A percentile compares a stretch with the other conserved stretches of the same genome.
Conservation (phyloP, 2,113 vertebrate species). For the Ceyx cyanopectus region DNA sequence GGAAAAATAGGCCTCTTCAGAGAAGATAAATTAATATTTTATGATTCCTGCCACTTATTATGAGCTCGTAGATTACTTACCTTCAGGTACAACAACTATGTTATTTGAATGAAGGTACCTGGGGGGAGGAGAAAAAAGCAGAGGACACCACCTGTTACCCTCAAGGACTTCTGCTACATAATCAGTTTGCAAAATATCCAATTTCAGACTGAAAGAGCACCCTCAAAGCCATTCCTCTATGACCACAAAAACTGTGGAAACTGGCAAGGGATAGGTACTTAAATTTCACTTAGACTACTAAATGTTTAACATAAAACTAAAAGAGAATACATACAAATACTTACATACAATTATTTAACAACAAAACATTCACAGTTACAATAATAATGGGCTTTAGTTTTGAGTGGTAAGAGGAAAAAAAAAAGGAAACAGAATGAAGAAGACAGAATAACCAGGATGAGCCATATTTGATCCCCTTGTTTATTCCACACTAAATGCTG, state of each 20-base stretch:
- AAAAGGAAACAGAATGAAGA: not conserved
- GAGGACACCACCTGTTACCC: constrained; percentile 62
- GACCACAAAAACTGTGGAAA: constrained; percentile 47
- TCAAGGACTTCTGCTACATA: constrained; percentile 53
- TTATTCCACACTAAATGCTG: not conserved
- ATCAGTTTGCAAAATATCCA: constrained; percentile 59
- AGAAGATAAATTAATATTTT: constrained; percentile 47
- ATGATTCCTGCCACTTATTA: constrained; percentile 25
- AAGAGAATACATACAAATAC: not conserved
- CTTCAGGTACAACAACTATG: constrained; percentile 95
- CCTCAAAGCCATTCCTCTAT: constrained; percentile 13
- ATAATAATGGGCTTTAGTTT: not conserved
- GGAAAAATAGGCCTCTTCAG: constrained; percentile 21
- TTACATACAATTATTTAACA: not conserved
- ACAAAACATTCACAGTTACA: not conserved
- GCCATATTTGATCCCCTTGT: not conserved
- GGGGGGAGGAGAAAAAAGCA: constrained; percentile 44
- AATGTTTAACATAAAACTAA: constrained; percentile 5
- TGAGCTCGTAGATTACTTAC: constrained; percentile 77
- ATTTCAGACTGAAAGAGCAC: constrained; percentile 39
- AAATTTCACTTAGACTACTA: constrained; percentile 27
- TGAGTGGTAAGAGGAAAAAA: not conserved
- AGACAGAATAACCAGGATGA: not conserved
- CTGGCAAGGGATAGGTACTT: not conserved
- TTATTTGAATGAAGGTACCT: constrained; percentile 98